These are phyloP conservation scores for Delichon dasypus DNA, from an alignment of 2,797 vertebrate species.

Conservation along the genomic window DNA sequence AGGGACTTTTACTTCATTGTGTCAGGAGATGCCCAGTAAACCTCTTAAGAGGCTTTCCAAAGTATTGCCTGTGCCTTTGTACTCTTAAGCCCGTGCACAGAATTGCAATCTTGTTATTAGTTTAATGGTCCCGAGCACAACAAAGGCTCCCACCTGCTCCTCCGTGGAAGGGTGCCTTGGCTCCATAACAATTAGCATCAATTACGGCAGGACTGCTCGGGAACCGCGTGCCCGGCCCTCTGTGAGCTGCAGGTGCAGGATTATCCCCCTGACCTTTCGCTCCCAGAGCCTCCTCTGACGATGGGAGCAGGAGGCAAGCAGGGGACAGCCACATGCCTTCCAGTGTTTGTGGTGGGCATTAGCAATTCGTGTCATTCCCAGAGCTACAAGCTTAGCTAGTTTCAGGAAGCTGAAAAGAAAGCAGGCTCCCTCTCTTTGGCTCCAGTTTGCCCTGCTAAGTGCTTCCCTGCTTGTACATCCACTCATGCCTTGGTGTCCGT, in stretches of 20 bases:
- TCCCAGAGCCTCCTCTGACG: slow-evolving; percentile 5
- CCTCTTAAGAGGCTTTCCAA: background rate
- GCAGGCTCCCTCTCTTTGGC: background rate
- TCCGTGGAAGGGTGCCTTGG: slow-evolving; percentile 58
- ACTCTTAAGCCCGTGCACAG: slow-evolving; percentile 40
- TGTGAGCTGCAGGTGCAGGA: slow-evolving; percentile 74
- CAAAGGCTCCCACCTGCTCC: slow-evolving; percentile 71
- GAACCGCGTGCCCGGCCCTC: background rate
- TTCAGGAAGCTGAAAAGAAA: background rate
- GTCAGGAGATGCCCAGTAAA: background rate
- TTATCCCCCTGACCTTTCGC: slow-evolving; percentile 68
- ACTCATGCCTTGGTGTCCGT: background rate
- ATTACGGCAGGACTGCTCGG: slow-evolving; percentile 33
- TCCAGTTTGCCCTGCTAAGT: background rate
- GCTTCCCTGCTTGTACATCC: background rate
- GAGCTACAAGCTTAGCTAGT: background rate
- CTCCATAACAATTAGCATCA: slow-evolving; percentile 75
- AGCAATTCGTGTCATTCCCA: slow-evolving; percentile 24
- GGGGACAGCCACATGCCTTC: background rate
- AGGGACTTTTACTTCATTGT: background rate
- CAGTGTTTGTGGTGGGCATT: background rate
- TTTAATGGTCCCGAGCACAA: slow-evolving; percentile 58
- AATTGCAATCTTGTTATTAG: slow-evolving; percentile 70
- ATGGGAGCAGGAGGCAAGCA: slow-evolving; percentile 30
- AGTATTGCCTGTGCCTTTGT: slow-evolving; percentile 17